phyloP scores from a whole-genome alignment of 2,113 vertebrate genomes.

The Lutjanus erythropterus region DNA sequence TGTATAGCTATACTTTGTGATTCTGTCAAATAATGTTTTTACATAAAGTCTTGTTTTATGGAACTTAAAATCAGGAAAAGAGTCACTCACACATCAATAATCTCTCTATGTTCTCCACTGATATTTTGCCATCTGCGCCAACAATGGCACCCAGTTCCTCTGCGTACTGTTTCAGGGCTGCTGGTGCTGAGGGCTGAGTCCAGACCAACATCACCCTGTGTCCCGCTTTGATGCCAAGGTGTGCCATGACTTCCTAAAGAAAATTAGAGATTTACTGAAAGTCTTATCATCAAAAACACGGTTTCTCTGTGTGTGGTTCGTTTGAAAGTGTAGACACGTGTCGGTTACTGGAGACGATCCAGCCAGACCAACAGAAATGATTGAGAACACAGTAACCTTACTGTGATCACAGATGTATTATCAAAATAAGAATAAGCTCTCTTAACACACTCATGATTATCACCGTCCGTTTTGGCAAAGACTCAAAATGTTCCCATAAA shows the following conservation, averaged over 20 bases:
- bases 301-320: background rate
- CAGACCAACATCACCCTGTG: slow-evolving; percentile 90
- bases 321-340: background rate
- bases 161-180: slow-evolving; percentile 84
- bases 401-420: background rate
- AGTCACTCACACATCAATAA: slow-evolving; percentile 87
- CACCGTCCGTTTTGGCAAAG: background rate
- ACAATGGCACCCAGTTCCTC: slow-evolving; percentile 80
- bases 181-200: slow-evolving; percentile 79
- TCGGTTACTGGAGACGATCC: background rate
- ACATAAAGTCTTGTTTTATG: too few relatives aligned
- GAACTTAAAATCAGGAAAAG: background rate
- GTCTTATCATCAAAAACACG: background rate
- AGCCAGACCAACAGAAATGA: background rate
- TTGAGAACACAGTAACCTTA: too few relatives aligned
- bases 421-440: background rate
- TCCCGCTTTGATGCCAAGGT: slow-evolving; percentile 84
- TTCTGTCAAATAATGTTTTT: background rate
- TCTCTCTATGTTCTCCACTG: slow-evolving; percentile 89
- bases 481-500: too few relatives aligned
- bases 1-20: background rate
- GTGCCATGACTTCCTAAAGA: slow-evolving; percentile 83
- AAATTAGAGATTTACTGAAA: background rate
- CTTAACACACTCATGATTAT: background rate
- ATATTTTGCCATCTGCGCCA: slow-evolving; percentile 82